Conservation (phyloP, 2,888 invertebrate genomes). For the Perithous albicinctus region DNA sequence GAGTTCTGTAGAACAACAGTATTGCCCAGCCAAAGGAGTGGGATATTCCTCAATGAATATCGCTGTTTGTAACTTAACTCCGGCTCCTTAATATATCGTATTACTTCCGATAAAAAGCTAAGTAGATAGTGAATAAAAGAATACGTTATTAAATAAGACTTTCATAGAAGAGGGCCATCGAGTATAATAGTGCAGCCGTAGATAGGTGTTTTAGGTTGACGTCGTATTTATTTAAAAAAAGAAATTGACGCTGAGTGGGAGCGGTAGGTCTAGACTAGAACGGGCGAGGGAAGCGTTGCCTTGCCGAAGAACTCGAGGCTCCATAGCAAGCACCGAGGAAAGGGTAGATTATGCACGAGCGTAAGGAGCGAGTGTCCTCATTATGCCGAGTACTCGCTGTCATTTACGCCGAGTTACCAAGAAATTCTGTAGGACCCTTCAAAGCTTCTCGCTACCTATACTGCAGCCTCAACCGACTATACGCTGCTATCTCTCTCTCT, state of each 20-base stretch:
- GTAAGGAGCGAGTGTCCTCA: conserved; percentile 73
- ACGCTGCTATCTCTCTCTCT: no score
- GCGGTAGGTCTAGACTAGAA: conserved; percentile 2
- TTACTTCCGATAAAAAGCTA: no score
- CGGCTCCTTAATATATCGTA: no score
- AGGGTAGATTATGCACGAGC: conserved; percentile 69
- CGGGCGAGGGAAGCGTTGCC: background rate
- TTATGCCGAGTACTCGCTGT: conserved; percentile 76
- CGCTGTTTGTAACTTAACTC: no score
- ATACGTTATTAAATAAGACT: background rate
- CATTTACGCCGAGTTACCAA: conserved; percentile 78
- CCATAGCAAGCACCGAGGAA: conserved; percentile 36
- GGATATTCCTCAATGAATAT: no score
- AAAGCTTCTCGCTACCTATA: conserved; percentile 68
- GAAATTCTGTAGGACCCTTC: conserved; percentile 74
- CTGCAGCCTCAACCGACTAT: conserved; percentile 69
- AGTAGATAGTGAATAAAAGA: background rate
- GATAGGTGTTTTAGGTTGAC: background rate
- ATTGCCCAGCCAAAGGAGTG: no score
- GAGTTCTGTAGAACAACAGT: no score
- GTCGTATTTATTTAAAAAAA: conserved; percentile 34
- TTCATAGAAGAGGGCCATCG: background rate
- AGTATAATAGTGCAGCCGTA: background rate
- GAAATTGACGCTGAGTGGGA: conserved; percentile 24
- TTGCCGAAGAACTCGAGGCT: conserved; percentile 43